phyloP scores from a whole-genome alignment of 1,140 invertebrate genomes.

The Platyura marginata region DNA sequence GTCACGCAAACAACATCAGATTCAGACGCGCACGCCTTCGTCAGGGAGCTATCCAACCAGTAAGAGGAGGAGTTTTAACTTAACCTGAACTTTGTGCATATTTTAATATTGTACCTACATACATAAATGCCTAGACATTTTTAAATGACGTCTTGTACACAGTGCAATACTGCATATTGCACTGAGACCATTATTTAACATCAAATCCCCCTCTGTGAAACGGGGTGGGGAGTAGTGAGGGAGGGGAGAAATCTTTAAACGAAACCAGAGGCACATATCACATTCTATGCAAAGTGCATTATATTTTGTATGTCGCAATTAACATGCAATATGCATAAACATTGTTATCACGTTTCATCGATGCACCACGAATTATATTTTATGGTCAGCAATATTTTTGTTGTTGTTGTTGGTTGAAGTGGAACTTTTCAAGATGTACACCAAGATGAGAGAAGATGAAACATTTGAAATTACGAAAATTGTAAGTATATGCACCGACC shows the following conservation, averaged over 20 bases:
- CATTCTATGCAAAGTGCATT: not conserved
- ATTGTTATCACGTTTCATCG: conserved; percentile 4
- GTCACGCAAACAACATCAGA: not conserved
- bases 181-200: too few species aligned
- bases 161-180: too few species aligned
- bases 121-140: too few species aligned
- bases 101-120: too few species aligned
- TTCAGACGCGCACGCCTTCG: not conserved
- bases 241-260: too few species aligned
- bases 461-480: not conserved
- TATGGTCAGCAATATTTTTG: not conserved
- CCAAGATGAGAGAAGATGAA: not conserved
- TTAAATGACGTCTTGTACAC: too few species aligned
- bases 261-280: too few species aligned
- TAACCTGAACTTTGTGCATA: not conserved
- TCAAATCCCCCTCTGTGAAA: too few species aligned
- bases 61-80: not conserved
- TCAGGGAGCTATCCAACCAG: not conserved
- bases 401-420: not conserved
- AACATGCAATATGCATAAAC: conserved; percentile 3
- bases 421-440: not conserved
- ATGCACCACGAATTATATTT: not conserved
- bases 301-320: not conserved
- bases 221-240: too few species aligned
- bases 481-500: too few species aligned